Evolutionary conservation across 2,113 vertebrate genomes (phyloP), one percentile per base, ranked within the genome.

Genomic region (Sialia sialis): DNA sequence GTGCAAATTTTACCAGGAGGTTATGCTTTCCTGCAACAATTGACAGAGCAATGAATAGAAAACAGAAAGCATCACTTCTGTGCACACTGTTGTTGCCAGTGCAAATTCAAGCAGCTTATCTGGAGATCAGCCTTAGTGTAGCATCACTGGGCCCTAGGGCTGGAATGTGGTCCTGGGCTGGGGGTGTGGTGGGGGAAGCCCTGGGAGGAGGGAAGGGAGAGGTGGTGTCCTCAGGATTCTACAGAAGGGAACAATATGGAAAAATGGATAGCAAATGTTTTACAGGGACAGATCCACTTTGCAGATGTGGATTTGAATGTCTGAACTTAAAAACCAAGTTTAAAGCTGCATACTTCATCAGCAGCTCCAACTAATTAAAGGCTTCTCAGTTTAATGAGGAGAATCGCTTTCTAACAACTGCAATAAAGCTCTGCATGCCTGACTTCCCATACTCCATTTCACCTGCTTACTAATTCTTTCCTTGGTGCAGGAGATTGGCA

Each of bases 11-110:
- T 82, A 81, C 27, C 27, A 89, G 19, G 11, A 82, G 19, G 21
- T 89, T 60, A 79, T 8, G 17, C 49, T 93, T 85, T 83, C 23
- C 49, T 46, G 36, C 84, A 89, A n/a, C 15, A 89, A 70, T 36
- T 38, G 67, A 56, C 49, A 85, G 54, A 79, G 32, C 26, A 56
- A 36, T 12, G 27, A 78, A 7, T 6, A 72, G 84, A 66, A 85
- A 92, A 74, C 8, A 70, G 36, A 84, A 39, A 41, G 2, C 8
- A n/a, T n/a, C 0, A 0, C 55, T 54, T 70, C 51, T 72, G 48
- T 75, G 56, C n/a, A 6, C 34, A 34, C 5, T 77, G 10, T 26
- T 6, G 2, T 22, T 16, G 67, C 13, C 56, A 51, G 12, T 52
- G 48, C 23, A 84, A 81, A 81, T 55, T 75, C 64, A 70, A 84